Evolutionary conservation across 92 coral and sea anemone species (phyloP).

Genomic region (Chrysogorgia sp.): DNA sequence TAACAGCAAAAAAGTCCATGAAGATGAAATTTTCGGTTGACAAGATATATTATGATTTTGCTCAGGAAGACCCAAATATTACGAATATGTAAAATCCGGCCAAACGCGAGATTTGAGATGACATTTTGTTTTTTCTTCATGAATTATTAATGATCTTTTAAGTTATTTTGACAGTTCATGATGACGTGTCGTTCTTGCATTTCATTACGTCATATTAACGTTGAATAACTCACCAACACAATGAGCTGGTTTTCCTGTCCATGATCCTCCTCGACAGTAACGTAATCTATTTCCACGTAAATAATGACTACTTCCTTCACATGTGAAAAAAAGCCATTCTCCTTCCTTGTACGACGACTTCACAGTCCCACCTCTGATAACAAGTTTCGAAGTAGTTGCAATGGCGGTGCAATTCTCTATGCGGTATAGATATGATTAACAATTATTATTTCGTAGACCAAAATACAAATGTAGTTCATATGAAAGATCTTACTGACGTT

Average conservation of each 20-base stretch:
- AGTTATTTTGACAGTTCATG: too few species aligned
- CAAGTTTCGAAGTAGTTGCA: conserved; percentile 1
- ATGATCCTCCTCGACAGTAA: not conserved
- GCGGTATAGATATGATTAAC: not conserved
- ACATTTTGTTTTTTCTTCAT: too few species aligned
- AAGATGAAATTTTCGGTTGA: too few species aligned
- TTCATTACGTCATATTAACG: not conserved
- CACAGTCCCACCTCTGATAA: not conserved
- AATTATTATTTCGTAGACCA: not conserved
- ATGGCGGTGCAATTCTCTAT: conserved; percentile 29
- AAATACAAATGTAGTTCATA: too few species aligned
- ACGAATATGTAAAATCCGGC: too few species aligned
- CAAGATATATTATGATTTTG: too few species aligned
- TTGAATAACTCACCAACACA: conserved; percentile 7
- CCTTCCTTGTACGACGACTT: conserved; percentile 12
- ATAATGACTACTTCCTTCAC: conserved; percentile 12
- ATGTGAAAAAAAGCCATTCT: conserved; percentile 15
- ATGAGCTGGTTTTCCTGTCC: conserved; percentile 9
- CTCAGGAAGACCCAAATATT: too few species aligned
- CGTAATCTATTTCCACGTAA: not conserved
- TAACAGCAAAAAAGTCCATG: too few species aligned
- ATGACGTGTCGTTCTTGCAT: not conserved
- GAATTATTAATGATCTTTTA: too few species aligned
- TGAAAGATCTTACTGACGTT: too few species aligned
- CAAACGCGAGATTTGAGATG: too few species aligned